Evolutionary conservation across 2,888 invertebrate genomes (phyloP).

Genomic region (Ephialtes manifestator): DNA sequence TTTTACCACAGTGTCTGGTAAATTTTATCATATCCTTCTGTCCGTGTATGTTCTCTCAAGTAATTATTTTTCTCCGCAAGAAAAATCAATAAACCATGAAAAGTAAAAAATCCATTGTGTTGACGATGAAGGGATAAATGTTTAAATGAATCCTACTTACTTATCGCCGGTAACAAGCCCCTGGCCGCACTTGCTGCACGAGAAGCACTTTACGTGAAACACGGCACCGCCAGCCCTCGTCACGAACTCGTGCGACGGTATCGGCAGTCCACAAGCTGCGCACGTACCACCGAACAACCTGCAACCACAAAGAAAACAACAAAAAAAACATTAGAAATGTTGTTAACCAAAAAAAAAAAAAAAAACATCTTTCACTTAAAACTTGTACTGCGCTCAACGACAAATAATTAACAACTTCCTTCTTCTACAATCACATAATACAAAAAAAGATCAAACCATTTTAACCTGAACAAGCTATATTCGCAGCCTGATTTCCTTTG

Average conservation of each 20-base stretch:
- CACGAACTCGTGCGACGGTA: conserved; percentile 97
- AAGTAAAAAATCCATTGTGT: not conserved
- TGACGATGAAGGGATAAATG: not conserved
- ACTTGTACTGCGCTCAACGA: conserved; percentile 17
- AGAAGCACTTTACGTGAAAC: conserved; percentile 98
- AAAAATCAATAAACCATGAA: not conserved
- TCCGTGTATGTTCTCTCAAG: too few relatives aligned
- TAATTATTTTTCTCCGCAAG: not conserved
- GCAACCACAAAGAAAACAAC: conserved; percentile 80
- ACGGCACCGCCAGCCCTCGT: conserved; percentile 94
- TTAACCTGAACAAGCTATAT: too few relatives aligned
- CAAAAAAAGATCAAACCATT: not conserved
- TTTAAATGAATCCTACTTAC: conserved; percentile 84
- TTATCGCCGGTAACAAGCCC: conserved; percentile 97
- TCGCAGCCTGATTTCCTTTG: too few relatives aligned
- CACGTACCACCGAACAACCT: conserved; percentile 98
- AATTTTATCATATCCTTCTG: too few relatives aligned
- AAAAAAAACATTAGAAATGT: conserved; percentile 11
- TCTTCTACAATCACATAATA: not conserved
- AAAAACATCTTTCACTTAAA: conserved; percentile 30
- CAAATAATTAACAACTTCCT: not conserved
- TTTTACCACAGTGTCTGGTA: too few relatives aligned
- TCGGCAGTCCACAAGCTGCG: conserved; percentile 96
- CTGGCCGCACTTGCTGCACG: conserved; percentile 96
- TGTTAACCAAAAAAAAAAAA: conserved; percentile 10